Conservation (phyloP, 2,888 invertebrate genomes). For the Oxycera nigricornis region DNA sequence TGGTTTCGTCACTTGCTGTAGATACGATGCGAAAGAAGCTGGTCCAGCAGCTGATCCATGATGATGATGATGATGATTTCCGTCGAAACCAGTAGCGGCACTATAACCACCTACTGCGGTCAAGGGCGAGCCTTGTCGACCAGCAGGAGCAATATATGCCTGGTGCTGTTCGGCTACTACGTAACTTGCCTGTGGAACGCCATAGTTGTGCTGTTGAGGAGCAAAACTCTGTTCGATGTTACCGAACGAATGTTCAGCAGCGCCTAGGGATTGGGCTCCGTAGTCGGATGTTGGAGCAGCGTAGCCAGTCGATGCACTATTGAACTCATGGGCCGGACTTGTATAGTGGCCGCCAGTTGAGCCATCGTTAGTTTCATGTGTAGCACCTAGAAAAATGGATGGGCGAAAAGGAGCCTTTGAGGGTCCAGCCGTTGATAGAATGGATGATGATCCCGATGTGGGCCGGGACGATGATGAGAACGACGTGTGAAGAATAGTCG, state of each 20-base stretch:
- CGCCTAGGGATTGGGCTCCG: background rate
- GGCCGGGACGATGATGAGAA: slow-evolving; percentile 17
- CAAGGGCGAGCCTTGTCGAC: background rate
- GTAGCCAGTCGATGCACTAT: background rate
- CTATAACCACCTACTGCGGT: background rate
- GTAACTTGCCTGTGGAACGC: background rate
- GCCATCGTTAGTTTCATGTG: slow-evolving; percentile 51
- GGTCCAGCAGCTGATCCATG: background rate
- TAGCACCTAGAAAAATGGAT: slow-evolving; percentile 58
- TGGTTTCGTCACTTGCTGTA: slow-evolving; percentile 9
- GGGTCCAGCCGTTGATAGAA: slow-evolving; percentile 29
- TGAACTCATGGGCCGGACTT: background rate
- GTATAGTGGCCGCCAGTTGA: background rate
- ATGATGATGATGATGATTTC: background rate
- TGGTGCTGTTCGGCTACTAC: slow-evolving; percentile 24
- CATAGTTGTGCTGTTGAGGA: background rate
- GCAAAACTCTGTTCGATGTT: background rate
- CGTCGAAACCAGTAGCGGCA: background rate
- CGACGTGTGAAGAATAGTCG: slow-evolving; percentile 15
- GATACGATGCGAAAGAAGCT: slow-evolving; percentile 11
- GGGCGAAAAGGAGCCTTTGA: slow-evolving; percentile 57
- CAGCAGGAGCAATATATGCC: slow-evolving; percentile 1
- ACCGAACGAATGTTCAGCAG: background rate
- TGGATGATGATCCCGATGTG: background rate
- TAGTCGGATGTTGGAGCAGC: background rate